Conservation (phyloP, 2,797 vertebrate species). For the Arrhamphus sclerolepis region DNA sequence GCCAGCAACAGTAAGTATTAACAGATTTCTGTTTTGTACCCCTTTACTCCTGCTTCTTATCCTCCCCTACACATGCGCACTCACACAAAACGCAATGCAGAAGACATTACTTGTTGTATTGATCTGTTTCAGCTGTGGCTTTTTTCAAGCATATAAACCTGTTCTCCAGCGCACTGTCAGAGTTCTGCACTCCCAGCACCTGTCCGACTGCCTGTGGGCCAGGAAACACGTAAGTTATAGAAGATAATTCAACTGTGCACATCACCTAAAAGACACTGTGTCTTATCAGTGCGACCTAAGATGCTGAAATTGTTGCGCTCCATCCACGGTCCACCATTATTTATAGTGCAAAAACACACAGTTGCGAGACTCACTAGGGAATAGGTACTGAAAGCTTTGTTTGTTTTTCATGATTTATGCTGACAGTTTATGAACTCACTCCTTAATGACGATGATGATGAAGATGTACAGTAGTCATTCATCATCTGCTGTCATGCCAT, state of each 20-base stretch:
- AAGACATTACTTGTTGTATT: conserved; percentile 10
- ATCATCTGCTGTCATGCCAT: no score
- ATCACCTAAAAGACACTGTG: no score
- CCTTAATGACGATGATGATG: no score
- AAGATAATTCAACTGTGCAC: neutral
- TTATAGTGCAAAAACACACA: no score
- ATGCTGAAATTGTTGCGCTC: no score
- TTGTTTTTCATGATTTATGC: no score
- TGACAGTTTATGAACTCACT: no score
- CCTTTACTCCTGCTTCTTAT: neutral
- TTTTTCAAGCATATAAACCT: conserved; percentile 85
- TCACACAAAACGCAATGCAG: neutral
- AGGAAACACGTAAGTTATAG: conserved; percentile 73
- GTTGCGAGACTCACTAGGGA: no score
- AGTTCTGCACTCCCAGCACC: conserved; percentile 80
- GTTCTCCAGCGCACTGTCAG: conserved; percentile 80
- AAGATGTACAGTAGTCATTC: no score
- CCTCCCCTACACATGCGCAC: neutral
- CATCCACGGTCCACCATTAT: no score
- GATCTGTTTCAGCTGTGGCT: conserved; percentile 73
- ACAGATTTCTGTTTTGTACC: neutral
- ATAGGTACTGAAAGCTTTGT: no score
- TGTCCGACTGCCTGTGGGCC: conserved; percentile 81
- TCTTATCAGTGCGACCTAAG: no score
- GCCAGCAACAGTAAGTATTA: conserved; percentile 81